Base-by-base conservation (phyloP, 2,888 invertebrate species). In the Girardia tigrina region DNA sequence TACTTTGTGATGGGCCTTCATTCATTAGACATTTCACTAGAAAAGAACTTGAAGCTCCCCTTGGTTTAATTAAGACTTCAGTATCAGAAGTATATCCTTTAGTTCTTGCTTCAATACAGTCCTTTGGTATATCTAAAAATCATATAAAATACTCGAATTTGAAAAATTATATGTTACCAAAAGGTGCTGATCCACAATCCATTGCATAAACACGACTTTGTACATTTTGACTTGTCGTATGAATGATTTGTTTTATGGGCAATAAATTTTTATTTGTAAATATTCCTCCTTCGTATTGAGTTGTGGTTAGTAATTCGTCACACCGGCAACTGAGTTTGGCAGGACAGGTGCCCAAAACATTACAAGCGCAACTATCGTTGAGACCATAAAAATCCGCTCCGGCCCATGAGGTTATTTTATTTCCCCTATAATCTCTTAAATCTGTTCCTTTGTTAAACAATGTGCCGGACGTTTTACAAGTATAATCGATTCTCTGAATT, bases 401-500 rank as follows among this genome's bases (percentile, higher is more conserved):
- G 23, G 26, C 42, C 74, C 42, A 69, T 4, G 42, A 74, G 6
- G 20, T 14, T 6, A 74, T 6, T 27, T 74, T 23, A 14, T 26
- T 42, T 4, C 28, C 28, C 14, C 14, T 70, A 26, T 6, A 29
- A 26, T 73, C 73, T 16, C n/a, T 23, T 8, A 73, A 8, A 20
- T 73, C 23, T 28, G 73, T 29, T 16, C 2, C 6, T 6, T 36
- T 36, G 16, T 36, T 28, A n/a, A 36, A 29, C 14, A 73, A 29
- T 28, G 29, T 16, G 6, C 36, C 26, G 12, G 28, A 29, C n/a
- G 29, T 28, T 29, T 73, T 36, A 29, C 73, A 73, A 1, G 16
- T 14, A n/a, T 73, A 73, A 29, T 73, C 26, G 16, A 73, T 42
- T 73, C 36, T 73, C 73, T 73, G 26, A 36, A 73, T 56, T n/a